A percentile compares a stretch with the other conserved stretches of the same genome.
phyloP scores from a whole-genome alignment of 2,113 vertebrate genomes.

The Protobothrops mucrosquamatus region DNA sequence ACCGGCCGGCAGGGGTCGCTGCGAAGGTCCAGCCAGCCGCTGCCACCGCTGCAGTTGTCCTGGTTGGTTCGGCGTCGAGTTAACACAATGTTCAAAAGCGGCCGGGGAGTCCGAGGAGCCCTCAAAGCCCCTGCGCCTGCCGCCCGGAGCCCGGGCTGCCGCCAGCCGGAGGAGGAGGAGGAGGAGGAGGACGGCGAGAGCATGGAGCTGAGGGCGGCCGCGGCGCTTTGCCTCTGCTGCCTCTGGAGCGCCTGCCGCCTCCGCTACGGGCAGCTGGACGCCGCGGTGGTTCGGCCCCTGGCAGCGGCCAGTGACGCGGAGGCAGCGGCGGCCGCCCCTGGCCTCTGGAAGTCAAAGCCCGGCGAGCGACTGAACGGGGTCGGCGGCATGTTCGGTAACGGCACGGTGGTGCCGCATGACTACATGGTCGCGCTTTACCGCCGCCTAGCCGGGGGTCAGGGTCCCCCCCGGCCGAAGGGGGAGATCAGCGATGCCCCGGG shows the following conservation, averaged over 20 bases:
- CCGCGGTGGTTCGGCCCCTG: slow-evolving; percentile 35
- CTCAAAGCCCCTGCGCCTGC: slow-evolving; percentile 51
- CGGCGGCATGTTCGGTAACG: slow-evolving; percentile 51
- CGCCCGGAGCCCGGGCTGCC: slow-evolving; percentile 37
- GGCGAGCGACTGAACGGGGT: neutral
- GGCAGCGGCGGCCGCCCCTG: slow-evolving; percentile 1
- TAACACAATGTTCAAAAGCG: slow-evolving; percentile 74
- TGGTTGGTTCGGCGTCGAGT: neutral
- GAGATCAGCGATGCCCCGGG: neutral
- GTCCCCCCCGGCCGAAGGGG: neutral
- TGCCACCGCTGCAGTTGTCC: neutral
- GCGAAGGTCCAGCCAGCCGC: neutral
- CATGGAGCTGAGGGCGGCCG: slow-evolving; percentile 73
- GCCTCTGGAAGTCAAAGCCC: neutral
- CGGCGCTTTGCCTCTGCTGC: slow-evolving; percentile 54
- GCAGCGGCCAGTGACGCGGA: slow-evolving; percentile 24
- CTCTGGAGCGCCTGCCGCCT: slow-evolving; percentile 57
- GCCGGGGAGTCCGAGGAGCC: slow-evolving; percentile 69
- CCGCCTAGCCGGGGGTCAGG: slow-evolving; percentile 57
- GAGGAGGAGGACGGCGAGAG: neutral
- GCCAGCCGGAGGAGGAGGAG: neutral
- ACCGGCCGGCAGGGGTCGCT: slow-evolving; percentile 13
- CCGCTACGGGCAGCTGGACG: slow-evolving; percentile 49
- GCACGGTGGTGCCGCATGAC: slow-evolving; percentile 75
- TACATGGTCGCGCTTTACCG: slow-evolving; percentile 85